Evolutionary conservation across 2,888 invertebrate species (phyloP), one percentile per base, ranked within the genome.

Genomic region (Hetaerina titia): DNA sequence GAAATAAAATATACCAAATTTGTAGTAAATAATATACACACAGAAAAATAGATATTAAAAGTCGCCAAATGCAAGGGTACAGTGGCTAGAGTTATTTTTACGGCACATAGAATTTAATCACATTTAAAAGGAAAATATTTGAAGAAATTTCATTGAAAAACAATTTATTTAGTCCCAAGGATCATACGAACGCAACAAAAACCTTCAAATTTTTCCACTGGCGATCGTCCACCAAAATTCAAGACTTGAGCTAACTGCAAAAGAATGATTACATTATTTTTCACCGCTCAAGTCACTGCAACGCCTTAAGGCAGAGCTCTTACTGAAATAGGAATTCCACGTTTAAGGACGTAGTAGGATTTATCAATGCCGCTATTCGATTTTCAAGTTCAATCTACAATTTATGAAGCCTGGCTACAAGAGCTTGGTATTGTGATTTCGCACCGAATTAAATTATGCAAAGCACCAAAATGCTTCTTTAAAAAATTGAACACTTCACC

Each of bases 291-390:
- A 25, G 31, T 81, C 7, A 81, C 25, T 81, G 81, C 31, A 81
- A 31, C 81, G 81, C 31, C 81, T 13, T 25, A 31, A 2, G 81
- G 11, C 6, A 81, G 81, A 81, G 19, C 2, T 45, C 19, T 7
- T 9, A 69, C 13, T 69, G 69, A 69, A 17, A 15, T 15, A 69
- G 69, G 69, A 81, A 45, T 25, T 31, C 69, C 69, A n/a, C 69
- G 6, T 69, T 5, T n/a, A 8, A 15, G 25, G 11, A 81, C 22
- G 81, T 60, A 56, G 56, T 81, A 22, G 17, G 81, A 60, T 22
- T 94, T 95, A 95, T 95, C 95, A 95, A 95, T 95, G 90, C 95
- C 95, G 95, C 95, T 95, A 95, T 95, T 95, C 95, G 95, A 95
- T 45, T 45, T 45, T 45, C 45, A 45, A 95, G 95, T 81, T 95